Evolutionary conservation across 2,113 vertebrate genomes (phyloP), one percentile per base, ranked within the genome.

Genomic region (Brachyistius frenatus): DNA sequence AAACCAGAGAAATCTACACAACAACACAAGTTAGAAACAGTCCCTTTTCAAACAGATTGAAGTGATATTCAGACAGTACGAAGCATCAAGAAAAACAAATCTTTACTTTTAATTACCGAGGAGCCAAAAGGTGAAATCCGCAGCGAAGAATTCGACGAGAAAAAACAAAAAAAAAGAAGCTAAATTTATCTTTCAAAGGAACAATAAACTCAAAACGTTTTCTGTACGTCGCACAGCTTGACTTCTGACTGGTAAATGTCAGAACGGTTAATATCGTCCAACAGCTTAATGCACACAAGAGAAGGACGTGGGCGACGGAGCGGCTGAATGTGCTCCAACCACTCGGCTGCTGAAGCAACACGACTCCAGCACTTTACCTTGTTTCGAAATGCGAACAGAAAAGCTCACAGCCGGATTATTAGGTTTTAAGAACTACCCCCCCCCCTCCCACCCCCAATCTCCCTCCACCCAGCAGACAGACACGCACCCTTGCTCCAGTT

Each of bases 201-300:
- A 46, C 23, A 52, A 66, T 44, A 36, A 79, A 4, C 4, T 23
- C 23, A 1, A 44, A 44, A 44, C 41, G 33, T 36, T 14, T 0
- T 6, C 47, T 70, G n/a, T 15, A 30, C 14, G 67, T 8, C 56
- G 49, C 13, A 35, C 32, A 37, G 55, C 67, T 44, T 53, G 57
- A 57, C 52, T 37, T 46, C 13, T 44, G 41, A 44, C 23, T 44
- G 41, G 41, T 47, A 62, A 7, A 16, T 15, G 78, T 73, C 33
- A 23, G 15, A 15, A 8, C 10, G 69, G 68, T 73, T 41, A 66
- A 78, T 63, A 8, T 46, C 14, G 23, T 61, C 33, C 47, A 65
- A 56, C 65, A 46, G 44, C 2, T 36, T 55, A 11, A 2, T 7
- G 10, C 64, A 78, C 5, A 13, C 57, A 37, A 23, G 66, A 0